These are phyloP conservation scores for Zaprionus ornatus DNA, from an alignment of 1,140 invertebrate species.

Conservation along the genomic window DNA sequence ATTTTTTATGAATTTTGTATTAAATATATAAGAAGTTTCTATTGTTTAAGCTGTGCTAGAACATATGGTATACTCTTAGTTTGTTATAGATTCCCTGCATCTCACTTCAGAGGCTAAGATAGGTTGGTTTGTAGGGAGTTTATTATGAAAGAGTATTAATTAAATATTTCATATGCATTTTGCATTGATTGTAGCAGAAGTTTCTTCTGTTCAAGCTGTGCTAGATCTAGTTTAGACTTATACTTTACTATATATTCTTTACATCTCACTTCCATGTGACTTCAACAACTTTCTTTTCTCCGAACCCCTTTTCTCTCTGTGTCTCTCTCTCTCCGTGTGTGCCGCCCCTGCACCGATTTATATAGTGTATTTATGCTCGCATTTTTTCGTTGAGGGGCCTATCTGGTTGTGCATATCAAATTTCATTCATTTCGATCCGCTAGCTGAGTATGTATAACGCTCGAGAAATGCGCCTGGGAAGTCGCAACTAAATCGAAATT, in stretches of 20 bases:
- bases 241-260: too few species aligned
- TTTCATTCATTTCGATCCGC: constrained; percentile 78
- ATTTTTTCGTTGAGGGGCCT: constrained; percentile 43
- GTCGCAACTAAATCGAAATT: constrained; percentile 74
- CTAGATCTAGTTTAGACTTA: too few species aligned
- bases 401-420: constrained; percentile 79
- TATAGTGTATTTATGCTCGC: constrained; percentile 37
- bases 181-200: too few species aligned
- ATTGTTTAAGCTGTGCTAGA: background rate
- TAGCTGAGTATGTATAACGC: constrained; percentile 53
- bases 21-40: background rate
- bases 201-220: too few species aligned
- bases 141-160: too few species aligned
- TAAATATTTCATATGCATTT: too few species aligned
- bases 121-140: too few species aligned
- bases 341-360: constrained; percentile 29
- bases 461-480: constrained; percentile 48
- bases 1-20: background rate
- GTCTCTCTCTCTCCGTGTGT: background rate
- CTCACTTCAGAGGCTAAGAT: too few species aligned
- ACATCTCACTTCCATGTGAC: too few species aligned
- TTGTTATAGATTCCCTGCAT: too few species aligned
- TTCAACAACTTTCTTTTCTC: constrained; percentile 24
- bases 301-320: constrained; percentile 2
- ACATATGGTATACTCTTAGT: background rate